Base-by-base conservation (phyloP, 2,113 vertebrate species). In the Paedocypris sp. region DNA sequence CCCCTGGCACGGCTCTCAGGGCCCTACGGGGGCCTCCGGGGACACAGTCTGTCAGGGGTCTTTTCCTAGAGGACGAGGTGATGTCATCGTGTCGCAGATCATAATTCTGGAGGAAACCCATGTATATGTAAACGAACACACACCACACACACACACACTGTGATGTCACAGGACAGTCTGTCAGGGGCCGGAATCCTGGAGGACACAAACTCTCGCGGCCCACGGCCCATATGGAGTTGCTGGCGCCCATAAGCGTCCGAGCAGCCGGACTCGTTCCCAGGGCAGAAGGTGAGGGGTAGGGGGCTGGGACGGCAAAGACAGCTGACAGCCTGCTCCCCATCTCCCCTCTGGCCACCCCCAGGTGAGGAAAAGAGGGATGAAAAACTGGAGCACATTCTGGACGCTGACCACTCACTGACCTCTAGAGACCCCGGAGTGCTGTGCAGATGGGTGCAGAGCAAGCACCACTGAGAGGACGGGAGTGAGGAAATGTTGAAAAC, bases 261-360 rank as follows among this genome's bases (percentile, higher is more conserved):
- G 81, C 85, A 85, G 83, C 80, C 81, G 81, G 80, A 80, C 75
- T 71, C 72, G 72, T 82, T 83, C 68, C 51, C 73, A 80, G 82
- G 81, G 82, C 83, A 84, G 81, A 84, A 84, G 83, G 85, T 83
- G 72, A 80, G 75, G 80, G 74, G 78, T 71, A 80, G 77, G 78
- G 80, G 79, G 78, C 76, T 62, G 67, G 70, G 49, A 67, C 69
- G 50, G 70, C 65, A 71, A 73, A 75, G 67, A 62, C 75, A 80
- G 79, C 82, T 80, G 76, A 78, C 72, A 71, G 67, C 70, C 60
- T 64, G 48, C 53, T 15, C 36, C 56, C 28, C 18, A 56, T 53
- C 49, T 64, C 48, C 54, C 41, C 41, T 53, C 57, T 39, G 36
- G 33, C 53, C 54, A 67, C 45, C 28, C 49, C 64, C 60, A 47